These are phyloP conservation scores for Sus scrofa DNA, from an alignment of 2,113 vertebrate genomes.

Conservation along the genomic window DNA sequence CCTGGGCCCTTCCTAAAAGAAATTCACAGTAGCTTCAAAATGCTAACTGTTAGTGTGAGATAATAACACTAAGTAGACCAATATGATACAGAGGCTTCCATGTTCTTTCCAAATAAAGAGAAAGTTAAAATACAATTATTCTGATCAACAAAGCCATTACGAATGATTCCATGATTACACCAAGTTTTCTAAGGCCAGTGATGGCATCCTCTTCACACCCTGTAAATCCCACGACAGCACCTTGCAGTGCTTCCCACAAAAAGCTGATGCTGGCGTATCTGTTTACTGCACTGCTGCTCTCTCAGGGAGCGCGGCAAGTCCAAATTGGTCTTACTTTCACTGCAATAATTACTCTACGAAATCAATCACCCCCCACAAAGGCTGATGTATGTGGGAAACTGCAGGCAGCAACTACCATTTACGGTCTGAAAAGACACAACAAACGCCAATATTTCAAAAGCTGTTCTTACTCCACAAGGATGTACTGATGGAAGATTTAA, in stretches of 20 bases:
- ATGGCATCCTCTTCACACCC: not conserved
- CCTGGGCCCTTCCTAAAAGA: not conserved
- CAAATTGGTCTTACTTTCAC: not conserved
- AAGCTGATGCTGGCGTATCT: not conserved
- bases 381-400: not conserved
- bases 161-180: not conserved
- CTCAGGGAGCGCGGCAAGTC: not conserved
- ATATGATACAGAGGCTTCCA: not conserved
- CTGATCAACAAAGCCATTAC: not conserved
- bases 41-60: not conserved
- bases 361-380: conserved; percentile 1
- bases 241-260: not conserved
- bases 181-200: conserved; percentile 35
- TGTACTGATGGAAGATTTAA: not conserved
- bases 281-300: not conserved
- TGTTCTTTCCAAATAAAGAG: conserved; percentile 54
- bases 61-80: conserved; percentile 14
- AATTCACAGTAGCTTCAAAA: conserved; percentile 29
- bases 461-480: not conserved
- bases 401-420: not conserved
- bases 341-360: not conserved
- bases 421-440: not conserved
- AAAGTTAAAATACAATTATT: conserved; percentile 53
- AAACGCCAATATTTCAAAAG: conserved; percentile 33
- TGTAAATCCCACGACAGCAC: not conserved